These are phyloP conservation scores for Coelopa frigida DNA, from an alignment of 1,140 invertebrate species.

Conservation along the genomic window DNA sequence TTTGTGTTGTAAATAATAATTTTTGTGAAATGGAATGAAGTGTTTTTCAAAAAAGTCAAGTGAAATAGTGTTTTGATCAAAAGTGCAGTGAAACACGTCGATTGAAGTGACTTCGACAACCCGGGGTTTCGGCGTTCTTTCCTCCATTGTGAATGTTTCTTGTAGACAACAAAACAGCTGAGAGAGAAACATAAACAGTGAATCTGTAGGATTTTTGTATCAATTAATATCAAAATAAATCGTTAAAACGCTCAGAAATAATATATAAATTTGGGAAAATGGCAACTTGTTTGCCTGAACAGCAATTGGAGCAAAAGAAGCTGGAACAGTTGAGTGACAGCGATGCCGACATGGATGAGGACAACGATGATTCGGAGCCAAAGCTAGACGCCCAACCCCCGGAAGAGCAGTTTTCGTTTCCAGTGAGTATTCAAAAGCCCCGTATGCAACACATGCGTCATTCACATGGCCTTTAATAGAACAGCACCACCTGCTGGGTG, in stretches of 20 bases:
- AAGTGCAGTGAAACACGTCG: too few species aligned
- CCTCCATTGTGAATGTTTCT: background rate
- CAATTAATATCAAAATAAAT: background rate
- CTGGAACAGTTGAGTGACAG: constrained; percentile 25
- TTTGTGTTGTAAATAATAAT: too few species aligned
- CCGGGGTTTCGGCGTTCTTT: background rate
- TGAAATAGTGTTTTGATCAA: too few species aligned
- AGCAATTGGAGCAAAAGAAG: constrained; percentile 36
- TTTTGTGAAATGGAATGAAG: too few species aligned
- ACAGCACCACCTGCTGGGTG: constrained; percentile 56
- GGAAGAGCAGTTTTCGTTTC: constrained; percentile 14
- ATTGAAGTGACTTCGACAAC: too few species aligned
- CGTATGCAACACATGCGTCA: too few species aligned
- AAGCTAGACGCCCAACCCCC: background rate
- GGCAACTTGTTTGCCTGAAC: constrained; percentile 35
- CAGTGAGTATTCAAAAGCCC: constrained; percentile 8
- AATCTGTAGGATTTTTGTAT: background rate
- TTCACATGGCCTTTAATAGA: constrained; percentile 16
- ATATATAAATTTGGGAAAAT: constrained; percentile 17
- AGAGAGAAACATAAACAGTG: constrained; percentile 2
- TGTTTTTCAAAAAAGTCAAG: too few species aligned
- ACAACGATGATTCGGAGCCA: constrained; percentile 17
- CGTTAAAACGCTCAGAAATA: background rate
- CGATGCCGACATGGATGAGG: constrained; percentile 26
- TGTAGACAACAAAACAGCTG: background rate